Evolutionary conservation across 1,140 invertebrate species (phyloP), one percentile per base, ranked within the genome.

Genomic region (Apolygus lucorum): DNA sequence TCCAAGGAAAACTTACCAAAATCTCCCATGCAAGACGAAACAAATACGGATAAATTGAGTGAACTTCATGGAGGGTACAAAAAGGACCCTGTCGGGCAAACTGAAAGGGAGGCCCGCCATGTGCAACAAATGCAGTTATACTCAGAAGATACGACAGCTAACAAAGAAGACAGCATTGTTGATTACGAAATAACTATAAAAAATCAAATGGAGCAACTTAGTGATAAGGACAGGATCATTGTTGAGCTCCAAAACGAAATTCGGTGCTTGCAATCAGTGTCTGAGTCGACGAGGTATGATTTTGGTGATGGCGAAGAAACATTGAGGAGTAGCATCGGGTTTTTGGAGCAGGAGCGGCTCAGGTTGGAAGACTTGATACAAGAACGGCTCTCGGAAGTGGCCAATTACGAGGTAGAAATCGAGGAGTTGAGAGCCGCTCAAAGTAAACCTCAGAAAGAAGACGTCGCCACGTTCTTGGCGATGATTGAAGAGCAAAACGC

Each of bases 11-110:
- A n/a, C n/a, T n/a, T n/a, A n/a, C n/a, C n/a, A n/a, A n/a, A n/a
- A n/a, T n/a, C n/a, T n/a, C n/a, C n/a, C n/a, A n/a, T n/a, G n/a
- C n/a, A n/a, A n/a, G n/a, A n/a, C n/a, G n/a, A n/a, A n/a, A n/a
- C n/a, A n/a, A n/a, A n/a, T n/a, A n/a, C n/a, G n/a, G n/a, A n/a
- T n/a, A n/a, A n/a, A 81, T 81, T 92, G 73, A 86, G 87, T 2
- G 86, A 91, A 78, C 78, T 92, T 70, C 88, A 87, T 73, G 84
- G 90, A 69, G 85, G 84, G 72, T 88, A 91, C 75, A 83, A 82
- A 69, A 85, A 85, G 74, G 89, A 91, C 77, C 86, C 90, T 72
- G 82, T 82, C 52, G 79, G 91, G 71, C 84, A 86, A 29, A 86
- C 90, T 67, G 90, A 91, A 73, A 85, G 88, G 73, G 87, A 90